A percentile compares a stretch with the other conserved stretches of the same genome.
phyloP scores from a whole-genome alignment of 2,888 invertebrate species.

The Campoletis raptor region DNA sequence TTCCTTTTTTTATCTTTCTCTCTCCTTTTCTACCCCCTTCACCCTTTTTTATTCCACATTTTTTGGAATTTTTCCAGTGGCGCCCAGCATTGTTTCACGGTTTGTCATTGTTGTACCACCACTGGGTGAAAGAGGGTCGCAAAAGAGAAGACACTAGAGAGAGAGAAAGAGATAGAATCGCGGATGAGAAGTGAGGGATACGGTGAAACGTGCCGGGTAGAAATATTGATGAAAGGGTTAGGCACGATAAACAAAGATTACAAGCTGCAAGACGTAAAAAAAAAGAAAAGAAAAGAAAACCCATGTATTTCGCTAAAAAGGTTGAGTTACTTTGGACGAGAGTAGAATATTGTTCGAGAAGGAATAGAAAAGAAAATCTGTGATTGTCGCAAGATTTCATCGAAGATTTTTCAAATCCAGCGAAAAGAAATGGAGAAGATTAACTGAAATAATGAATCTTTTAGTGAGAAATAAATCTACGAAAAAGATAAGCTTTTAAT shows the following conservation, averaged over 20 bases:
- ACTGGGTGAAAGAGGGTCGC: slow-evolving; percentile 70
- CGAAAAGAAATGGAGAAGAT: not conserved
- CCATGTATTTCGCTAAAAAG: not conserved
- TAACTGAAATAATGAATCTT: not conserved
- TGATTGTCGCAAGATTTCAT: not conserved
- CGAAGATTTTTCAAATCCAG: not conserved
- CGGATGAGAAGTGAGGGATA: slow-evolving; percentile 58
- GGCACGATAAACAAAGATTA: slow-evolving; percentile 52
- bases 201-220: slow-evolving; percentile 53
- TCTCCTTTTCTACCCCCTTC: slow-evolving; percentile 36
- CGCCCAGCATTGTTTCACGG: slow-evolving; percentile 84
- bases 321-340: not conserved
- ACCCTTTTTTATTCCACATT: slow-evolving; percentile 83
- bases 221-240: slow-evolving; percentile 22
- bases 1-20: slow-evolving; percentile 41
- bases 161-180: slow-evolving; percentile 56
- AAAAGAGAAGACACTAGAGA: slow-evolving; percentile 60
- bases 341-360: not conserved
- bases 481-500: not conserved
- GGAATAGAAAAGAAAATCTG: not conserved
- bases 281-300: not conserved
- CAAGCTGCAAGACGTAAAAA: not conserved
- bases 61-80: slow-evolving; percentile 85
- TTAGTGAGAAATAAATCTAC: not conserved
- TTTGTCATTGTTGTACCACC: slow-evolving; percentile 84